Percentiles rank a stretch among this genome's conserved stretches.
Evolutionary conservation across 2,888 invertebrate genomes (phyloP).

Genomic region (Nemurella pictetii): DNA sequence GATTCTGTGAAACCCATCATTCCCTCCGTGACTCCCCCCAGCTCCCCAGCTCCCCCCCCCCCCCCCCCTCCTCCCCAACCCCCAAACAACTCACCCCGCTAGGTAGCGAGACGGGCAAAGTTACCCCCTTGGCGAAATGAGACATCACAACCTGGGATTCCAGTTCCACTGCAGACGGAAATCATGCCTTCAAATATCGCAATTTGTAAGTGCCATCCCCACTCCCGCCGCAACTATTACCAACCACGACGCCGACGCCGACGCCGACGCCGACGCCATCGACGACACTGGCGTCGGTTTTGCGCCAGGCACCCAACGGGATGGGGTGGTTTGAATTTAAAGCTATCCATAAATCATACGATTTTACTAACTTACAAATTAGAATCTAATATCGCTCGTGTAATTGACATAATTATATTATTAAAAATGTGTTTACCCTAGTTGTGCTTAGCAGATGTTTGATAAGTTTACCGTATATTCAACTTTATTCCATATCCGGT

Average conservation of each 20-base stretch:
- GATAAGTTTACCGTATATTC: too few relatives aligned
- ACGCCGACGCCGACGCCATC: not conserved
- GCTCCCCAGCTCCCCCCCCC: not conserved
- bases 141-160: not conserved
- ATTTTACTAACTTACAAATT: not conserved
- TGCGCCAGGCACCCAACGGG: not conserved
- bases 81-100: not conserved
- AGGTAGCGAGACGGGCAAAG: not conserved
- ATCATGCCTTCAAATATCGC: not conserved
- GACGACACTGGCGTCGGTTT: not conserved
- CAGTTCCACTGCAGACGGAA: not conserved
- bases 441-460: not conserved
- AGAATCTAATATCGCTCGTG: not conserved
- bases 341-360: not conserved
- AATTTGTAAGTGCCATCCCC: constrained; percentile 3
- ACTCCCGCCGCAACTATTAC: not conserved
- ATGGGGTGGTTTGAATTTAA: too few relatives aligned
- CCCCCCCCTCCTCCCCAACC: not conserved
- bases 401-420: not conserved
- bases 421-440: not conserved
- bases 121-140: not conserved
- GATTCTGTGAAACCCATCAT: not conserved
- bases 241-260: not conserved
- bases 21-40: not conserved
- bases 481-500: not conserved